Percentiles rank a stretch among this genome's conserved stretches.
phyloP scores from a whole-genome alignment of 2,888 invertebrate genomes.

The Leptothorax acervorum region DNA sequence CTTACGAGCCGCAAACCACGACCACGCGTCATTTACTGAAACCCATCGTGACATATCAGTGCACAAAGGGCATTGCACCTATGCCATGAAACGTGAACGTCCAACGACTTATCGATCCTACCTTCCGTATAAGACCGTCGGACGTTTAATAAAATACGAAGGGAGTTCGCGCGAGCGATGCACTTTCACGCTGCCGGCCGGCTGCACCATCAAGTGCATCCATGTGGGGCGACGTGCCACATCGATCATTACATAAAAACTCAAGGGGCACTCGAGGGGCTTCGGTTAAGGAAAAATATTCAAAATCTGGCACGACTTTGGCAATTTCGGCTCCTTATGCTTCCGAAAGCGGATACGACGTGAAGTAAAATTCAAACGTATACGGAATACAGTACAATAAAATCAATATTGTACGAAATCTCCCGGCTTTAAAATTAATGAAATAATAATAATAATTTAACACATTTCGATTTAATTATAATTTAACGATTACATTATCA shows the following conservation, averaged over 20 bases:
- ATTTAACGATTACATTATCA: conserved; percentile 20
- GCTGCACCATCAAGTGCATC: conserved; percentile 55
- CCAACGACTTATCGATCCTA: conserved; percentile 72
- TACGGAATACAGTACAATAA: neutral
- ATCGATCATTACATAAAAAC: conserved; percentile 68
- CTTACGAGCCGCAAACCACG: conserved; percentile 2
- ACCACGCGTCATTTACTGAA: conserved; percentile 41
- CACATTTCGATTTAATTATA: conserved; percentile 13
- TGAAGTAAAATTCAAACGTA: neutral
- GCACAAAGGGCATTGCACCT: conserved; percentile 69
- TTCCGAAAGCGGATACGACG: neutral
- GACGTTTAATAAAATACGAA: conserved; percentile 74
- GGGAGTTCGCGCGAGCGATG: conserved; percentile 51
- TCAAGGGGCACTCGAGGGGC: conserved; percentile 50
- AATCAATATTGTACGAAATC: conserved; percentile 18
- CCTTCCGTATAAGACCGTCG: conserved; percentile 59
- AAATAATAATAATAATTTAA: conserved; percentile 35
- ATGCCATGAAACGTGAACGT: conserved; percentile 66
- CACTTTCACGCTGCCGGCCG: conserved; percentile 60
- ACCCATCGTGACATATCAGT: conserved; percentile 52
- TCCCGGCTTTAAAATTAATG: conserved; percentile 2
- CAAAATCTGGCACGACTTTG: conserved; percentile 28
- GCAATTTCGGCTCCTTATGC: conserved; percentile 49
- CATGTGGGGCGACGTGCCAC: conserved; percentile 44
- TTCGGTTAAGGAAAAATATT: conserved; percentile 53